A percentile compares a stretch with the other conserved stretches of the same genome.
Conservation (phyloP, 1,140 invertebrate species). For the Proctacanthus coquilletti region DNA sequence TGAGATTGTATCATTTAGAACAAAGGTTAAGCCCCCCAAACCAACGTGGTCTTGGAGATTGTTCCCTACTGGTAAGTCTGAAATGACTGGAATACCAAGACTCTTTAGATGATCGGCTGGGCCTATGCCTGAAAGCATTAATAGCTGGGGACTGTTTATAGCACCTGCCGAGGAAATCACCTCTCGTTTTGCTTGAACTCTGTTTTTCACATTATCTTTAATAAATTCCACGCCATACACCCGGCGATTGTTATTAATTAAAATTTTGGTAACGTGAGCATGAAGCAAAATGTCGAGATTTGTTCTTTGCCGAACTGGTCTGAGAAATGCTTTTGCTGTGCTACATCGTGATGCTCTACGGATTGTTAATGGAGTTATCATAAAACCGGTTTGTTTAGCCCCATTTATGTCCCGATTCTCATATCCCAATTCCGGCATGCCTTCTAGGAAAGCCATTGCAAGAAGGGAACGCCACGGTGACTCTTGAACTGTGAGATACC, state of each 20-base stretch:
- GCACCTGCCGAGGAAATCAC: slow-evolving; percentile 68
- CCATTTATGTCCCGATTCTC: slow-evolving; percentile 69
- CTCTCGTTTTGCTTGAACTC: slow-evolving; percentile 54
- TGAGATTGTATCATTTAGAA: slow-evolving; percentile 62
- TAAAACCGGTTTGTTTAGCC: slow-evolving; percentile 65
- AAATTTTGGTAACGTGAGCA: slow-evolving; percentile 54
- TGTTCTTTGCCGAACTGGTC: slow-evolving; percentile 55
- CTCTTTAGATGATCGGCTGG: slow-evolving; percentile 60
- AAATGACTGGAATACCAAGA: slow-evolving; percentile 55
- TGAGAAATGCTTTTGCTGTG: slow-evolving; percentile 74
- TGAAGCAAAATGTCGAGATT: slow-evolving; percentile 74
- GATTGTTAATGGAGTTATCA: slow-evolving; percentile 73
- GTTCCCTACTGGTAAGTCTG: slow-evolving; percentile 61
- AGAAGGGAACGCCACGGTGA: slow-evolving; percentile 65
- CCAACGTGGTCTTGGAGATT: slow-evolving; percentile 63
- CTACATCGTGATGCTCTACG: slow-evolving; percentile 73
- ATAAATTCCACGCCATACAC: slow-evolving; percentile 64
- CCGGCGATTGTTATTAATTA: slow-evolving; percentile 49
- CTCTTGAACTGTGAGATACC: slow-evolving; percentile 72
- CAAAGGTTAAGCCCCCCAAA: slow-evolving; percentile 63
- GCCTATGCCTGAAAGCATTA: slow-evolving; percentile 82
- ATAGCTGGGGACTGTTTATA: slow-evolving; percentile 64
- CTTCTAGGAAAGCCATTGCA: slow-evolving; percentile 65
- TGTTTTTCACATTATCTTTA: slow-evolving; percentile 42
- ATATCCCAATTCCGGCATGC: slow-evolving; percentile 64